phyloP scores from a whole-genome alignment of 2,797 vertebrate species.

The Acipenser oxyrinchus region DNA sequence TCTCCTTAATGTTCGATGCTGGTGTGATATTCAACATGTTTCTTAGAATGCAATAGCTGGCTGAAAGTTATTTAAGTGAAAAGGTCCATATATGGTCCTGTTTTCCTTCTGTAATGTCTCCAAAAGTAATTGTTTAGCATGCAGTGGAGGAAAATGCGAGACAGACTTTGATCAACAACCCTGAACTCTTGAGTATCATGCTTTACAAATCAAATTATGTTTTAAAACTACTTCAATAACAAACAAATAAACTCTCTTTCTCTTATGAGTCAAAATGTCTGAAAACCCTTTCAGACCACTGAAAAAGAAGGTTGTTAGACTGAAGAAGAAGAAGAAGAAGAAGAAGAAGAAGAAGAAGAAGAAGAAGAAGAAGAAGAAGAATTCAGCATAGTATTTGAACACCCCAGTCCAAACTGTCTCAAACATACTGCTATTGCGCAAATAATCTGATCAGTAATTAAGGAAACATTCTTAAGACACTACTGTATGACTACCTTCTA shows the following conservation, averaged over 20 bases:
- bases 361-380: neutral
- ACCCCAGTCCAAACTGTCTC: no score
- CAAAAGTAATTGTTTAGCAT: neutral
- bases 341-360: neutral
- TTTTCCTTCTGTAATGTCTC: neutral
- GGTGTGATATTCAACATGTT: neutral
- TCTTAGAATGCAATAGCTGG: neutral
- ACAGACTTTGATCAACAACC: neutral
- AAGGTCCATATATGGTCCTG: neutral
- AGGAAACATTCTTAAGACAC: no score
- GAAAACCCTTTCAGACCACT: neutral
- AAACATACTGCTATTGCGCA: no score
- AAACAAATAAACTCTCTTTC: neutral
- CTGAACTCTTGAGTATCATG: neutral
- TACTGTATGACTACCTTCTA: no score
- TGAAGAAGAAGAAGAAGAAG: neutral
- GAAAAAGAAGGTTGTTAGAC: neutral
- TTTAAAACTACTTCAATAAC: no score
- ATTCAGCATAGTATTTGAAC: no score
- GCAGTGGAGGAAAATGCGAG: neutral
- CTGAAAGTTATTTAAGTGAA: neutral
- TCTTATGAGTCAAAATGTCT: neutral
- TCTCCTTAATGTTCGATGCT: conserved; percentile 4
- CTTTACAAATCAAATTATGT: neutral
- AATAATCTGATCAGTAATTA: no score